Conservation (phyloP, 92 coral and sea anemone species). For the Metridium senile region DNA sequence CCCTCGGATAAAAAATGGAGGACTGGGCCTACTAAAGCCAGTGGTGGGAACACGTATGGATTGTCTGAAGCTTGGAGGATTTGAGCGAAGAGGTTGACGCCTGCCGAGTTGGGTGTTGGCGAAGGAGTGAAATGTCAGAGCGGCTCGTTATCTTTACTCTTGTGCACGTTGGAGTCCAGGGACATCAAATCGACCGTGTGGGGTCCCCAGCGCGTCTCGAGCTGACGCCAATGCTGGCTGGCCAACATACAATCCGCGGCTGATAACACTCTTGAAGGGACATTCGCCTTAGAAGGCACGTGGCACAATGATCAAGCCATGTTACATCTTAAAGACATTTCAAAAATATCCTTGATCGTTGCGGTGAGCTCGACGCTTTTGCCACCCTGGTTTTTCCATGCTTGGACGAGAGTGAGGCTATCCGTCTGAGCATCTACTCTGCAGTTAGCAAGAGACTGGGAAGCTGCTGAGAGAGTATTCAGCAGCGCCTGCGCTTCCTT, state of each 20-base stretch:
- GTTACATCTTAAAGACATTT: conserved; percentile 32
- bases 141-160: conserved; percentile 18
- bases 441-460: conserved; percentile 31
- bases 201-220: conserved; percentile 23
- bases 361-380: conserved; percentile 60
- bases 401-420: conserved; percentile 52
- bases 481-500: conserved; percentile 63
- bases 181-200: conserved; percentile 34
- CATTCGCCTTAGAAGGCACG: conserved; percentile 50
- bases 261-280: conserved; percentile 36
- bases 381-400: conserved; percentile 69
- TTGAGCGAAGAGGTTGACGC: conserved; percentile 34
- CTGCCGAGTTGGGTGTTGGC: conserved; percentile 58
- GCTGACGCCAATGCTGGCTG: background rate
- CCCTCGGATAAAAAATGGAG: conserved; percentile 32
- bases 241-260: conserved; percentile 34
- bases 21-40: conserved; percentile 44
- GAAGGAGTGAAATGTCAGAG: conserved; percentile 48
- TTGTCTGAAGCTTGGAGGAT: conserved; percentile 28
- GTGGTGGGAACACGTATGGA: conserved; percentile 42
- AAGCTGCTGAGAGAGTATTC: conserved; percentile 42
- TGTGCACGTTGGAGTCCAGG: conserved; percentile 56
- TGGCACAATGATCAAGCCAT: conserved; percentile 26
- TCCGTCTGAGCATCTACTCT: conserved; percentile 65
- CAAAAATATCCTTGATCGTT: conserved; percentile 39